Percentiles rank a stretch among this genome's conserved stretches.
Evolutionary conservation across 2,113 vertebrate genomes (phyloP).

Genomic region (Isichthys henryi): DNA sequence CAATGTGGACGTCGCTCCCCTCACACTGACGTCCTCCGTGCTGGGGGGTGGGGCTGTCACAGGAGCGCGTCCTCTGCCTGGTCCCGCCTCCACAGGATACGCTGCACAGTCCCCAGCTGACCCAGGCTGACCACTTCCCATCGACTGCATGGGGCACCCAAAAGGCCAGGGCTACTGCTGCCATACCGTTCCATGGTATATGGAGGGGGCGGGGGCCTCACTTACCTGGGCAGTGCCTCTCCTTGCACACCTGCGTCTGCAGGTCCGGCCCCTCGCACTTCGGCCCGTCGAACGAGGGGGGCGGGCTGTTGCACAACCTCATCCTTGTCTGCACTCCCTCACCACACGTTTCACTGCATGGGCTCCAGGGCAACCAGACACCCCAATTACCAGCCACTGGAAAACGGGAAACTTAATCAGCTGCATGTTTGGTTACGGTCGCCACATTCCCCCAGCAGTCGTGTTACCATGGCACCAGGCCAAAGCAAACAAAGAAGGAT

Average conservation of each 20-base stretch:
- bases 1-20: slow-evolving; percentile 75
- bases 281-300: slow-evolving; percentile 69
- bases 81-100: slow-evolving; percentile 86
- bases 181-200: not conserved
- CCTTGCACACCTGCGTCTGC: slow-evolving; percentile 80
- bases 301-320: slow-evolving; percentile 77
- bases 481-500: not conserved
- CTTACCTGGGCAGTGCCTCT: slow-evolving; percentile 81
- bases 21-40: slow-evolving; percentile 78
- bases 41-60: slow-evolving; percentile 74
- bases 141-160: slow-evolving; percentile 64
- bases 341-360: slow-evolving; percentile 79
- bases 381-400: slow-evolving; percentile 83
- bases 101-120: slow-evolving; percentile 80
- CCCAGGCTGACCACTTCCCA: slow-evolving; percentile 83
- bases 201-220: slow-evolving; percentile 37
- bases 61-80: slow-evolving; percentile 75
- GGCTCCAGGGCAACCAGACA: slow-evolving; percentile 78
- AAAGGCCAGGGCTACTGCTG: not conserved
- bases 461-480: not conserved
- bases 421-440: not conserved
- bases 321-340: slow-evolving; percentile 74
- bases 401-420: slow-evolving; percentile 21
- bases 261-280: slow-evolving; percentile 69
- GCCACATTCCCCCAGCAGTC: not conserved